Evolutionary conservation across 2,797 vertebrate species (phyloP).

Genomic region (Manis crassicaudata): DNA sequence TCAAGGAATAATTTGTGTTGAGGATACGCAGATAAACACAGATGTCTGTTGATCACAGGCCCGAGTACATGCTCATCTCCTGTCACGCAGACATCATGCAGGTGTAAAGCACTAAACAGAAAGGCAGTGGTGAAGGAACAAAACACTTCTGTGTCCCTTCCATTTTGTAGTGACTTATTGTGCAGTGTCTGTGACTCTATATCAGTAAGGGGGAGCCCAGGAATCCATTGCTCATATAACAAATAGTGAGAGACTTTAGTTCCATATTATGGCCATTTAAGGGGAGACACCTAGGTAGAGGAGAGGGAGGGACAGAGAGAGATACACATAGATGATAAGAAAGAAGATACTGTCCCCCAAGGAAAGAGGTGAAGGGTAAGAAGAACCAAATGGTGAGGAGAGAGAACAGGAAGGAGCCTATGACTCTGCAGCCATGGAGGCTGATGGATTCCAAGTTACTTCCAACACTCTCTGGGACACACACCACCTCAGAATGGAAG

Average conservation of each 20-base stretch:
- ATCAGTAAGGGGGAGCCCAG: not conserved
- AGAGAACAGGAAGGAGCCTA: not conserved
- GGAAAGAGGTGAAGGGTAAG: not conserved
- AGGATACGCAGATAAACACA: not conserved
- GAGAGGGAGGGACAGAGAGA: too few species aligned
- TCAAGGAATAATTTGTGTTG: not conserved
- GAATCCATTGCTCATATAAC: not conserved
- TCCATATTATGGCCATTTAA: not conserved
- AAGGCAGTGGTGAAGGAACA: not conserved
- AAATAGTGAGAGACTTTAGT: not conserved
- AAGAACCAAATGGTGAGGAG: not conserved
- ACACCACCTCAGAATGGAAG: not conserved
- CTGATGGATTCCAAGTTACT: not conserved
- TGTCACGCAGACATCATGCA: not conserved
- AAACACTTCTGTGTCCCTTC: not conserved
- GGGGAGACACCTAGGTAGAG: not conserved
- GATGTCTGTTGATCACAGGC: not conserved
- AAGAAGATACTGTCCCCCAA: not conserved
- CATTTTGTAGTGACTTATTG: not conserved
- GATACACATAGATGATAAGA: not conserved
- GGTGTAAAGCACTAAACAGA: not conserved
- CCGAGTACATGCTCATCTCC: not conserved
- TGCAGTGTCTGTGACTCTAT: conserved; percentile 5
- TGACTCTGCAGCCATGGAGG: not conserved
- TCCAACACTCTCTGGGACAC: not conserved